Base-by-base conservation (phyloP, 2,113 vertebrate species). In the Raphicerus campestris region DNA sequence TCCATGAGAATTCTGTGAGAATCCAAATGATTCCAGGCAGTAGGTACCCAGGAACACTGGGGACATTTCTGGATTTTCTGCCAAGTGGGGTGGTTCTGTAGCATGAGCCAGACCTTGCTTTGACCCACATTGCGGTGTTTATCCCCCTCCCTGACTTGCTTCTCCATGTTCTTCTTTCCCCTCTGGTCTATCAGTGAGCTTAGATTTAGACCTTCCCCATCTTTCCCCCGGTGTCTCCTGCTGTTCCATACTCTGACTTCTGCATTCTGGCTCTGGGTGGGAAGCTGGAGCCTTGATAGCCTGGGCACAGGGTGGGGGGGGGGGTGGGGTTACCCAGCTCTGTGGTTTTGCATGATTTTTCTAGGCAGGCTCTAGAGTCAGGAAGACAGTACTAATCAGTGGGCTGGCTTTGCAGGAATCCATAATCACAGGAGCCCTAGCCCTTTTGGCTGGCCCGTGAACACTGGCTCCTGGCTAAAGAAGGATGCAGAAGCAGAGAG, bases 171-270 rank as follows among this genome's bases (percentile, higher is more conserved):
- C 22, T 51, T 42, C 39, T 28, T 60, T 47, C 5, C n/a, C 2
- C 42, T 91, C 84, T 92, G 86, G 35, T 49, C 82, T 53, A 15
- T 66, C 19, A 26, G 1, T 1, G 35, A 66, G 60, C 28, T 87
- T 24, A 8, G 51, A 47, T 75, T 28, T 47, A 49, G 39, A 66
- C 45, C 85, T 30, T n/a, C 28, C 32, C n/a, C 26, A 3, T 92
- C 94, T 28, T 30, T 22, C 56, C 2, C 0, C 26, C 3, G 0
- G 13, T 7, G 5, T 49, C 30, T 15, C 58, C 42, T 47, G 56
- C 70, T 61, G 56, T 45, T 77, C 22, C 6, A 3, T 22, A 3
- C 20, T 35, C 1, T 42, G 56, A 66, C 26, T 70, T 84, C 90
- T 11, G 13, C 49, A 14, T 75, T 16, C 89, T 30, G 10, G 22